These are phyloP conservation scores for Harlomillsia oculata DNA, from an alignment of 1,140 invertebrate genomes.

Conservation along the genomic window DNA sequence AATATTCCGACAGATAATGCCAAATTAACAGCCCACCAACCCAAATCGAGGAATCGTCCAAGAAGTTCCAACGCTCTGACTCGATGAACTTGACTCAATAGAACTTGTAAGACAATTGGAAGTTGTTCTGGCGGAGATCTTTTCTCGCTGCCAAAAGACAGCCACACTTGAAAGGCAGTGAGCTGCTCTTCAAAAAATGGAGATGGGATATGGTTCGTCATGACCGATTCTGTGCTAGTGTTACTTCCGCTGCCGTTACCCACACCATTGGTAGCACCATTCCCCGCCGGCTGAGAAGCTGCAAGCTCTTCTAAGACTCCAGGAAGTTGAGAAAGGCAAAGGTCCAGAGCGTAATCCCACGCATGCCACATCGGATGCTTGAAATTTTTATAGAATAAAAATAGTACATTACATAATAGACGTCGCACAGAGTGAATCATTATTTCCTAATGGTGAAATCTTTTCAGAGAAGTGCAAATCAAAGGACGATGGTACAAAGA, in stretches of 20 bases:
- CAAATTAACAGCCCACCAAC: constrained; percentile 92
- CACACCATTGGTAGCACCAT: constrained; percentile 4
- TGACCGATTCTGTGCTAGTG: background rate
- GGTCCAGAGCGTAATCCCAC: constrained; percentile 93
- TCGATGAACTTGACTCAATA: constrained; percentile 93
- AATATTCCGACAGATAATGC: constrained; percentile 96
- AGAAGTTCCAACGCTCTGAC: constrained; percentile 86
- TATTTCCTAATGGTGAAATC: no score
- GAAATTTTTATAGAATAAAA: no score
- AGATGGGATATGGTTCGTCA: constrained; percentile 56
- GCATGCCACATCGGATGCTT: constrained; percentile 84
- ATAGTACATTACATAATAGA: background rate
- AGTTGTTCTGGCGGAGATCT: constrained; percentile 85
- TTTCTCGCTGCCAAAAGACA: constrained; percentile 66
- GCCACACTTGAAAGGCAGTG: constrained; percentile 96
- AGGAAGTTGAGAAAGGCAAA: constrained; percentile 81
- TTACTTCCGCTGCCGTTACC: constrained; percentile 3
- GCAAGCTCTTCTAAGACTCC: constrained; percentile 51
- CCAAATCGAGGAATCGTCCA: constrained; percentile 90
- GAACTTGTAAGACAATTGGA: constrained; percentile 94
- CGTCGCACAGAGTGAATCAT: background rate
- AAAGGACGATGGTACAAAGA: no score
- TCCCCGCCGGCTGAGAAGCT: background rate
- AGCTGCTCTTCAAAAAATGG: constrained; percentile 97
- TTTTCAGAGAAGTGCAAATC: no score